Evolutionary conservation across 2,797 vertebrate genomes (phyloP), one percentile per base, ranked within the genome.

Genomic region (Ctenochaetus hawaiiensis): DNA sequence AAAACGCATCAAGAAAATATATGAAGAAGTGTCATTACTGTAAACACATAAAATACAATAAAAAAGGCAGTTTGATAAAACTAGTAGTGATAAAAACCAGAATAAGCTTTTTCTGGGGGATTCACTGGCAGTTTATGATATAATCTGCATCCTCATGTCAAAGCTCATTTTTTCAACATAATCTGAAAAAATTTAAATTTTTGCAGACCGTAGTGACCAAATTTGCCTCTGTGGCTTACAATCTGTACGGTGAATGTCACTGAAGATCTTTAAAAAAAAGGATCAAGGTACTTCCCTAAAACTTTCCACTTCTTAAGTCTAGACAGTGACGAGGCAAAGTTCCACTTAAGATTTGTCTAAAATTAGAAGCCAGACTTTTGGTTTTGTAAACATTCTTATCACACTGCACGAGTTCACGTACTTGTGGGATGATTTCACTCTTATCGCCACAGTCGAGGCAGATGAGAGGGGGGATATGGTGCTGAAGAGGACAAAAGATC

Each of bases 401-500:
- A 11, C 17, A 39, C 11, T 4, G 45, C 10, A 10, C 22, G 6
- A 61, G 41, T 12, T 45, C 44, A 8, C 16, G 1, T 12, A 5
- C 34, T 4, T 6, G 18, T 47, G 53, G 22, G 18, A 45, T 48
- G 53, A 12, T 14, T 14, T 69, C n/a, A n/a, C 39, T 49, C 20
- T 51, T 68, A 39, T 80, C 0, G 1, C 30, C 47, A 9, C 14
- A 96, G 96, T 93, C 39, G 94, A 95, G 23, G 89, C 93, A 20
- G 94, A 94, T 4, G 93, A 90, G 67, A 87, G 89, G 48, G 95
- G 96, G 8, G 90, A 95, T 62, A 64, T 96, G 34, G 60, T 89
- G 45, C 86, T 96, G 57, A 96, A 92, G 88, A 93, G 92, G 72
- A 96, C 95, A 0, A 84, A 80, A 17, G 95, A 96, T 73, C 89